phyloP scores from a whole-genome alignment of 2,113 vertebrate species.

The Eubucco bourcierii region DNA sequence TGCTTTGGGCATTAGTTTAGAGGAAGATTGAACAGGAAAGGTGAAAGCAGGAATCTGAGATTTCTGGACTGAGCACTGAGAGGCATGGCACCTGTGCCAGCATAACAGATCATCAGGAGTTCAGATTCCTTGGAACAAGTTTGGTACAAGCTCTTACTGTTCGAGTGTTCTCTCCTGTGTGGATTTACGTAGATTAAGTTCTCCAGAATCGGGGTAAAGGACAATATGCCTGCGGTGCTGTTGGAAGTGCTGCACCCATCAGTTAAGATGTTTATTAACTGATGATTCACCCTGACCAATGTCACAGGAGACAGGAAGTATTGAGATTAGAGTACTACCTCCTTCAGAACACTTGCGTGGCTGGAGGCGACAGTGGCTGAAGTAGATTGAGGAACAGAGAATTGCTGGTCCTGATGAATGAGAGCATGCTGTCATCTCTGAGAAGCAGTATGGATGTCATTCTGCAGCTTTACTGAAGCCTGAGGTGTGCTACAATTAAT shows the following conservation, averaged over 20 bases:
- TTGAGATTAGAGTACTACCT: background rate
- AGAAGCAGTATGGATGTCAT: background rate
- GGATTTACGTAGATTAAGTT: background rate
- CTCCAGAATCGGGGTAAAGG: background rate
- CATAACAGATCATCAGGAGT: background rate
- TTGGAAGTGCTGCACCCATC: conserved; percentile 31
- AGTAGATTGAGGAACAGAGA: background rate
- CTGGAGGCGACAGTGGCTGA: background rate
- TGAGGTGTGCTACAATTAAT: background rate
- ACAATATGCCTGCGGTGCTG: background rate
- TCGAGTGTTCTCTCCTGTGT: background rate
- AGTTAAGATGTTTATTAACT: conserved; percentile 48
- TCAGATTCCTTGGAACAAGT: background rate
- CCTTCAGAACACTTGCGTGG: background rate
- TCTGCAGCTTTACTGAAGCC: background rate
- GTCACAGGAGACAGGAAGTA: conserved; percentile 8
- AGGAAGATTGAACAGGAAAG: conserved; percentile 19
- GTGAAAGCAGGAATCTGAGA: conserved; percentile 25
- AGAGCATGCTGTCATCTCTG: background rate
- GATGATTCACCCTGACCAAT: conserved; percentile 35
- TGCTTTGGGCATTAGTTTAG: conserved; percentile 38
- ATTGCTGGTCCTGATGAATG: background rate
- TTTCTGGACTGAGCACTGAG: background rate
- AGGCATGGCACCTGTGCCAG: background rate
- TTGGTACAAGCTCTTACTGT: background rate